Base-by-base conservation (phyloP, 2,797 vertebrate species). In the Pterois miles region DNA sequence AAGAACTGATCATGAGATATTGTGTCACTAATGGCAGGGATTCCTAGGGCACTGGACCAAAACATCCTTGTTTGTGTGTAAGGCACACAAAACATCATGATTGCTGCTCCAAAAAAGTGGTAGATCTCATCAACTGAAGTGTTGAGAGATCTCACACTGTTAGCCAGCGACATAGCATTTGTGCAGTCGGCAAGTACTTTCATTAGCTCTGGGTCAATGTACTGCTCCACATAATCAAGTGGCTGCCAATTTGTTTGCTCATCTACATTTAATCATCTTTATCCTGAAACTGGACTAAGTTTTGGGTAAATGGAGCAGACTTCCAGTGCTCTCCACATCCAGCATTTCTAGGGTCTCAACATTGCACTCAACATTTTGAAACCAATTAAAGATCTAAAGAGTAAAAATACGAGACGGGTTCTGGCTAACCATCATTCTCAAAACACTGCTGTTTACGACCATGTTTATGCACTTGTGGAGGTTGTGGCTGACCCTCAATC, bases 21-120 rank as follows among this genome's bases (percentile, higher is more conserved):
- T 33, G 1, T 65, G 38, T 67, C n/a, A 14, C 14, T 54, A 16
- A 79, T 62, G 25, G 34, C 46, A 34, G 56, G 46, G 27, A 67
- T 34, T 56, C 3, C 1, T 2, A 79, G 6, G 8, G 43, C 36
- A 29, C 6, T 57, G 22, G 67, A 58, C 60, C 67, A 71, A 18
- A 50, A 78, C 38, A 50, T 65, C 58, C 16, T 29, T 0, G 5
- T 23, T 20, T 71, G 31, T 52, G 36, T 36, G 34, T 76, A 70
- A 63, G 31, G 56, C 31, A 76, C 31, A 0, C 74, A 77, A 27
- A 27, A 70, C 58, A 57, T 56, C 36, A 77, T 57, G 5, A 70
- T 48, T 12, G 34, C 11, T 56, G 58, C 68, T 53, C 68, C 68
- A 66, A 59, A 72, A 50, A 65, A 59, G 3, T 48, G 4, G 10